These are phyloP conservation scores for Serripes groenlandicus DNA, from an alignment of 2,888 invertebrate genomes.

Conservation along the genomic window DNA sequence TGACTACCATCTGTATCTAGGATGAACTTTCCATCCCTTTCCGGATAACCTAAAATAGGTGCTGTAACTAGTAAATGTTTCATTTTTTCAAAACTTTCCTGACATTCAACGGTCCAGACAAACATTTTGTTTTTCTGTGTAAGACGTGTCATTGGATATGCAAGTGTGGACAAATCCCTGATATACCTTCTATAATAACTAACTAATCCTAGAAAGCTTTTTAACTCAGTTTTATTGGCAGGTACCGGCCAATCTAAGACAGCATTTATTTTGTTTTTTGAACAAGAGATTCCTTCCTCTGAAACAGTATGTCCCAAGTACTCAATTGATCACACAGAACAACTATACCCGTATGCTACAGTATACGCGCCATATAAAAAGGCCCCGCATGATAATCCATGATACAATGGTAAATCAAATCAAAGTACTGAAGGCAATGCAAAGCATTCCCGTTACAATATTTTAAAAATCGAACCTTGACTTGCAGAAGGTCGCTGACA, in stretches of 20 bases:
- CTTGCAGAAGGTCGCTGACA: too few relatives aligned
- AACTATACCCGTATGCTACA: too few relatives aligned
- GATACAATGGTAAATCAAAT: too few relatives aligned
- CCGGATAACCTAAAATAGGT: slow-evolving; percentile 56
- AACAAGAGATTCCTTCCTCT: slow-evolving; percentile 39
- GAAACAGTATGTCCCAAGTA: slow-evolving; percentile 50
- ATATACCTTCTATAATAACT: slow-evolving; percentile 59
- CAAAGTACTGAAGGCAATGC: too few relatives aligned
- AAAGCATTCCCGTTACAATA: too few relatives aligned
- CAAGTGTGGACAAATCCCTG: slow-evolving; percentile 16
- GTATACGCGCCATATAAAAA: too few relatives aligned
- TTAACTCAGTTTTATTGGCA: slow-evolving; percentile 32
- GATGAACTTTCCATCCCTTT: slow-evolving; percentile 47
- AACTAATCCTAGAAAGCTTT: slow-evolving; percentile 44
- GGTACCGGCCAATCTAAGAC: slow-evolving; percentile 42
- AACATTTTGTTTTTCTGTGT: slow-evolving; percentile 6
- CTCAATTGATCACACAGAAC: slow-evolving; percentile 16
- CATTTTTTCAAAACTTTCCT: slow-evolving; percentile 48
- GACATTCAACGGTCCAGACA: slow-evolving; percentile 28
- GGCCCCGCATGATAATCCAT: too few relatives aligned
- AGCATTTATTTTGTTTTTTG: slow-evolving; percentile 25
- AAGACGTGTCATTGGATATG: slow-evolving; percentile 28
- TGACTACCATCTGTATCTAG: slow-evolving; percentile 71
- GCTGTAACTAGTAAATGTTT: slow-evolving; percentile 38
- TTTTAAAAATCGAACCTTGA: too few relatives aligned